Evolutionary conservation across 2,888 invertebrate genomes (phyloP), one percentile per base, ranked within the genome.

Genomic region (Flabesymbios commensalis): DNA sequence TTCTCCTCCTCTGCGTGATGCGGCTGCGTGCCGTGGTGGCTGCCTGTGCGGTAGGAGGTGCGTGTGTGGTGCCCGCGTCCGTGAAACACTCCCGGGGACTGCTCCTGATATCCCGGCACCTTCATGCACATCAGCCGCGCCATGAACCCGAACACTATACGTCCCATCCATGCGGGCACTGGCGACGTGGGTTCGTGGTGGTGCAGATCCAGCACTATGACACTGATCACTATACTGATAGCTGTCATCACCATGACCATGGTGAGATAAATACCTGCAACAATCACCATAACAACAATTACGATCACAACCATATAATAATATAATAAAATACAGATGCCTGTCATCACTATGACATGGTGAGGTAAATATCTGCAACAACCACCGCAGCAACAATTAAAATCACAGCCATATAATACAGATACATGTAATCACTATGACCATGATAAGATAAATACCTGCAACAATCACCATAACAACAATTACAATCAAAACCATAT

Each of bases 241-340:
- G 82, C 83, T 26, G 83, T 82, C 73, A 83, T 80, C 22, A 78
- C 80, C 84, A 84, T 84, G 32, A 82, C 81, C 22, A 82, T 75
- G 19, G 82, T 84, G 47, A 84, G 72, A 68, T 84, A 84, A 52
- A 84, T 79, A 24, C 82, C 83, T 82, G 74, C 17, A 24, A 29
- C 17, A 1, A 39, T 24, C 1, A 10, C n/a, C n/a, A n/a, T n/a
- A n/a, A n/a, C n/a, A n/a, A n/a, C n/a, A n/a, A n/a, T n/a, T n/a
- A n/a, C n/a, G n/a, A n/a, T n/a, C n/a, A n/a, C n/a, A n/a, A n/a
- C n/a, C n/a, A n/a, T n/a, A n/a, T n/a, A n/a, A n/a, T n/a, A n/a
- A n/a, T n/a, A n/a, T n/a, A n/a, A n/a, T n/a, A n/a, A n/a, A n/a
- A n/a, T n/a, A n/a, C n/a, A n/a, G n/a, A n/a, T n/a, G n/a, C n/a